phyloP scores from a whole-genome alignment of 1,140 invertebrate genomes.

The Gryllus bimaculatus region DNA sequence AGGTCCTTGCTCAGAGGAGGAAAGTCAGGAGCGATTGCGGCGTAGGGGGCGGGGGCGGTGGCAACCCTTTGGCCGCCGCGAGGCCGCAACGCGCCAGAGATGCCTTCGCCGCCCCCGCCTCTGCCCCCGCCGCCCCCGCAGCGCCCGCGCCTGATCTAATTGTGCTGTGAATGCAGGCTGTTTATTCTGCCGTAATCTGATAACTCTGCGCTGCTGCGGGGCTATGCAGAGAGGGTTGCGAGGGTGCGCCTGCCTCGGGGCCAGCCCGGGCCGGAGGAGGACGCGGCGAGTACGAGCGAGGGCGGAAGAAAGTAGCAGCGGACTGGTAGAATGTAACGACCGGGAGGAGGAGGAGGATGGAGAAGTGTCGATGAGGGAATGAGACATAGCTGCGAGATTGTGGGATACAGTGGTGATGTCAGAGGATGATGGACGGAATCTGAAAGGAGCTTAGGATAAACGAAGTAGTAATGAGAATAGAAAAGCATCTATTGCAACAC shows the following conservation, averaged over 20 bases:
- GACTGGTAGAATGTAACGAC: neutral
- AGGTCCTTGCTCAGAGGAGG: too few species aligned
- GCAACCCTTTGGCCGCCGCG: too few species aligned
- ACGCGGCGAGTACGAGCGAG: neutral
- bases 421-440: neutral
- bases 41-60: too few species aligned
- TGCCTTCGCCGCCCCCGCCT: neutral
- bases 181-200: constrained; percentile 4
- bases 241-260: neutral
- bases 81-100: too few species aligned
- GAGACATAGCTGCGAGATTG: neutral
- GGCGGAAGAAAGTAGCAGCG: neutral
- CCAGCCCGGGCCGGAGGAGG: neutral
- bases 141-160: neutral
- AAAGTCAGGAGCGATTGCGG: too few species aligned
- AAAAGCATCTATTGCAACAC: too few species aligned
- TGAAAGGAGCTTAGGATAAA: too few species aligned
- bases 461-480: too few species aligned
- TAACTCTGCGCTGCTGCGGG: neutral
- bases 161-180: constrained; percentile 2
- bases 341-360: neutral
- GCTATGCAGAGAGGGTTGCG: neutral
- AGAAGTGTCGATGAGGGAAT: neutral
- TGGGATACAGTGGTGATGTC: neutral
- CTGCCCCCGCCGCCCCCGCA: too few species aligned